Base-by-base conservation (phyloP, 2,888 invertebrate genomes). In the Crocallis elinguaria region DNA sequence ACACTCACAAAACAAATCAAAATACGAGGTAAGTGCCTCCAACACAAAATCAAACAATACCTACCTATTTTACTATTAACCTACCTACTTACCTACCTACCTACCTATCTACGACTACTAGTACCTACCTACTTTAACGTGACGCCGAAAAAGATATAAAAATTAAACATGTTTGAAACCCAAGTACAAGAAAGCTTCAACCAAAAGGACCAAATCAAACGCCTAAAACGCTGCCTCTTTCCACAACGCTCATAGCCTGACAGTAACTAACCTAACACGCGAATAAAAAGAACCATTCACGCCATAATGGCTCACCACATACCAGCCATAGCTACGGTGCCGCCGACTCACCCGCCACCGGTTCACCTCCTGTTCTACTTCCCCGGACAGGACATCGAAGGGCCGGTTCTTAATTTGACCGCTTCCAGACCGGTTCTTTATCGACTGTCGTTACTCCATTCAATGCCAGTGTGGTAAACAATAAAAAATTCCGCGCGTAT, bases 311-410 rank as follows among this genome's bases (percentile, higher is more conserved):
- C 3, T 9, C 7, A 12, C 12, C 11, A 30, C 30, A 21, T 46
- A 32, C 23, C 7, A 4, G 27, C 36, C 16, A 19, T 33, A 29
- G 12, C 11, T 11, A 29, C 9, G 29, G 6, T 12, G 9, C 11
- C 12, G 5, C 1, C 11, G 1, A 29, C 29, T 4, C 29, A 29
- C 4, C 29, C 11, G 5, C 29, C 41, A 36, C 36, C 52, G 46
- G 52, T 42, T 53, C 32, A 53, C 52, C 52, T 53, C 52, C 52
- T 53, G 52, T 37, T 41, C 52, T 8, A 53, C 52, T 37, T 53
- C 27, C 21, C 35, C 9, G 21, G 13, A 2, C 46, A 53, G 52
- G 52, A 51, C 35, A 39, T 37, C 33, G 13, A n/a, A 4, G 37
- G 37, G 25, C 50, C 33, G 13, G 49, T 49, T 49, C 17, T 50